Percentiles rank a stretch among this genome's conserved stretches.
Conservation (phyloP, 2,888 invertebrate species). For the Lumbricus terrestris region DNA sequence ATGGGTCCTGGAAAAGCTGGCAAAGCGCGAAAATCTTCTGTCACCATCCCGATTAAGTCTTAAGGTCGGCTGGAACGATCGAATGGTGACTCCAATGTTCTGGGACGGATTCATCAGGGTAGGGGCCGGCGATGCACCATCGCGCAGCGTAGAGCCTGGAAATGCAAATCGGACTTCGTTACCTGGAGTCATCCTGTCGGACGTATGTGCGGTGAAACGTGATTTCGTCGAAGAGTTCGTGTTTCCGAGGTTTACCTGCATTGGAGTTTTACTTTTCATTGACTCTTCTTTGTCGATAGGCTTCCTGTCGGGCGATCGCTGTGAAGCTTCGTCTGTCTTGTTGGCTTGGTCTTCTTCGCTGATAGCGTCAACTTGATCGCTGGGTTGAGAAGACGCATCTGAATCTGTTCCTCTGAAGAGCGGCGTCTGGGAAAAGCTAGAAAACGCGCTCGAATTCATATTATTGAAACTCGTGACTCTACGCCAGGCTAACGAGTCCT, state of each 20-base stretch:
- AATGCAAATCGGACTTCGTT: neutral
- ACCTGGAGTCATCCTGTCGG: neutral
- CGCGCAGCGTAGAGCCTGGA: neutral
- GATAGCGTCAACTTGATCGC: neutral
- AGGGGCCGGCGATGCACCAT: neutral
- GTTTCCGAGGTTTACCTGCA: neutral
- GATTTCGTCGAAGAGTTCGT: neutral
- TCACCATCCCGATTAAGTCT: neutral
- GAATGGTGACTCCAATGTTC: neutral
- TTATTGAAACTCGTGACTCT: neutral
- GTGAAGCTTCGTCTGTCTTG: neutral
- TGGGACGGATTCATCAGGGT: neutral
- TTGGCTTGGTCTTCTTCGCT: neutral
- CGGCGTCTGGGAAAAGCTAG: neutral
- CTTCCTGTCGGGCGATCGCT: neutral
- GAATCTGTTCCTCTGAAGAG: neutral
- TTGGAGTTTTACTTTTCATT: neutral
- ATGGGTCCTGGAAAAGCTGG: too few species aligned
- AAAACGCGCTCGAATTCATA: neutral
- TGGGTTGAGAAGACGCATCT: neutral
- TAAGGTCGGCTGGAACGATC: neutral
- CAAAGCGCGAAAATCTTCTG: neutral
- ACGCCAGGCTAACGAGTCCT: too few species aligned
- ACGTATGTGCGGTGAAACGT: neutral
- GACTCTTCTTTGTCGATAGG: neutral